phyloP scores from a whole-genome alignment of 2,113 vertebrate genomes.

The Phylloscopus whistleri region DNA sequence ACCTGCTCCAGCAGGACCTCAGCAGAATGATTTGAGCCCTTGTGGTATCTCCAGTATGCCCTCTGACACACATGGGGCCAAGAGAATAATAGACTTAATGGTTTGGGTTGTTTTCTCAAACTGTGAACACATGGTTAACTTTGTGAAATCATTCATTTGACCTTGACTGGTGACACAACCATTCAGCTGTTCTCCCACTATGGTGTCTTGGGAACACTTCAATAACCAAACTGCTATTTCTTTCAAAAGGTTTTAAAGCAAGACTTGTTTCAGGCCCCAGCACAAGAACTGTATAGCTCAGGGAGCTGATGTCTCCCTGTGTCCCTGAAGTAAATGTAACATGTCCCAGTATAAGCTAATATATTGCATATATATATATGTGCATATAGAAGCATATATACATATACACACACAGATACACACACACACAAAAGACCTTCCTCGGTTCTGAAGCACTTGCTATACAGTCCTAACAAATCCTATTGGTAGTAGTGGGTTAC shows the following conservation, averaged over 20 bases:
- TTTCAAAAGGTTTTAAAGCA: not conserved
- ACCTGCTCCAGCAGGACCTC: not conserved
- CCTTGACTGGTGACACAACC: not conserved
- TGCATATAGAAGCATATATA: not conserved
- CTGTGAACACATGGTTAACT: not conserved
- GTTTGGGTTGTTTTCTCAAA: not conserved
- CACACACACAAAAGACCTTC: fast-evolving
- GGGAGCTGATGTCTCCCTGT: not conserved
- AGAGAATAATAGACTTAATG: not conserved
- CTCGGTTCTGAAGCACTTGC: not conserved
- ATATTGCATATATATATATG: not conserved
- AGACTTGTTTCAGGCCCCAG: not conserved
- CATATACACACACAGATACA: fast-evolving
- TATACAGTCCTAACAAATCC: not conserved
- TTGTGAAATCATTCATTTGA: not conserved
- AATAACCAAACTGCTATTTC: not conserved
- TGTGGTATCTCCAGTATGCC: not conserved
- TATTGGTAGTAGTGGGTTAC: not conserved
- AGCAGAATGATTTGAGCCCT: not conserved
- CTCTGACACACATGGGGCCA: not conserved
- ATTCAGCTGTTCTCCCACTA: not conserved
- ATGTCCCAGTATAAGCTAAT: not conserved
- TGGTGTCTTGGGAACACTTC: not conserved
- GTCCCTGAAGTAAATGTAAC: not conserved
- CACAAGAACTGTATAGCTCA: not conserved